A percentile compares a stretch with the other conserved stretches of the same genome.
Conservation (phyloP, 1,140 invertebrate species). For the Solenopsis invicta region DNA sequence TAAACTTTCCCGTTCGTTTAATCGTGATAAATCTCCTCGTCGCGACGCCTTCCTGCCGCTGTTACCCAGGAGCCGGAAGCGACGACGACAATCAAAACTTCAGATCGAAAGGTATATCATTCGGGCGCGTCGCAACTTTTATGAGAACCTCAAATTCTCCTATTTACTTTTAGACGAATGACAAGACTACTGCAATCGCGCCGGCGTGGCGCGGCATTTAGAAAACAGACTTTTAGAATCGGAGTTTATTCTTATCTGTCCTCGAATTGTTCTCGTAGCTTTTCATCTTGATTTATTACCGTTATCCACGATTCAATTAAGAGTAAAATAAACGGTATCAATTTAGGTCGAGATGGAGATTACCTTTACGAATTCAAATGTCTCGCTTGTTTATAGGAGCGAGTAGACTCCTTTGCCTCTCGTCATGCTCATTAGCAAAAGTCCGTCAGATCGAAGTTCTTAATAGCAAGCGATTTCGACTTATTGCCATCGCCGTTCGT, state of each 20-base stretch:
- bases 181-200: not conserved
- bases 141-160: constrained; percentile 25
- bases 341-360: not conserved
- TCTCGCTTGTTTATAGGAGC: constrained; percentile 36
- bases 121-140: constrained; percentile 22
- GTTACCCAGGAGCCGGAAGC: constrained; percentile 19
- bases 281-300: constrained; percentile 11
- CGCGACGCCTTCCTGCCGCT: constrained; percentile 29
- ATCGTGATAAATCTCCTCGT: constrained; percentile 48
- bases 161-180: constrained; percentile 9
- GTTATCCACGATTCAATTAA: constrained; percentile 2
- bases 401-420: not conserved
- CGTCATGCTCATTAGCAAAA: constrained; percentile 43
- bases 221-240: not conserved
- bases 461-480: constrained; percentile 53
- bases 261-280: not conserved
- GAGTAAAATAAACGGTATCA: constrained; percentile 18
- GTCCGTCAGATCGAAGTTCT: constrained; percentile 42
- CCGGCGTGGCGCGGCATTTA: not conserved
- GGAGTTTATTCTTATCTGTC: constrained; percentile 4
- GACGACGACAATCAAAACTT: constrained; percentile 49
- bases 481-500: constrained; percentile 46
- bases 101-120: constrained; percentile 48
- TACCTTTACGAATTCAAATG: constrained; percentile 48
- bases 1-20: constrained; percentile 51